Evolutionary conservation across 2,888 invertebrate species (phyloP).

Genomic region (Clistopyga incitator): DNA sequence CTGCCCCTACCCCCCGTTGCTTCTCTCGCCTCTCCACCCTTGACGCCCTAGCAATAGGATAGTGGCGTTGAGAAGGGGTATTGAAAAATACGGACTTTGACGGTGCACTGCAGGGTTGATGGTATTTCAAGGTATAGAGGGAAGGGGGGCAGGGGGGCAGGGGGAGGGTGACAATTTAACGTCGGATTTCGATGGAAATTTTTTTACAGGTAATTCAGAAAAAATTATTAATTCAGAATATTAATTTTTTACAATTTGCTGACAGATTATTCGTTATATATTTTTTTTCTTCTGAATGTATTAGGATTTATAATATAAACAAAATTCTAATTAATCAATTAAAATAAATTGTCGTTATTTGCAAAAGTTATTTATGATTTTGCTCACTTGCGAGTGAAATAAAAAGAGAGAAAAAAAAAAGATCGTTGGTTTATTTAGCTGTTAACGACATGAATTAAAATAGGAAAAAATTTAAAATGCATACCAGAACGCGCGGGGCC

Average conservation of each 20-base stretch:
- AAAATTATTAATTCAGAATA: no score
- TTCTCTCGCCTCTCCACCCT: neutral
- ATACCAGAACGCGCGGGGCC: constrained; percentile 23
- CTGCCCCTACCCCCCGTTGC: no score
- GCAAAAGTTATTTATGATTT: neutral
- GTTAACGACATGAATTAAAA: constrained; percentile 1
- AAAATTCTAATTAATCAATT: no score
- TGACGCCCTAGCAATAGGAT: constrained; percentile 3
- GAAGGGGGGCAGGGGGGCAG: no score
- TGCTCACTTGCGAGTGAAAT: neutral
- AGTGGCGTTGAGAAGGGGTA: constrained; percentile 4
- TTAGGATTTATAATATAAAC: no score
- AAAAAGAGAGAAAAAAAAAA: neutral
- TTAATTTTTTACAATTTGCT: no score
- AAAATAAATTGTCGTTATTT: neutral
- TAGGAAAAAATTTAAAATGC: constrained; percentile 19
- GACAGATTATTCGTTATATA: no score
- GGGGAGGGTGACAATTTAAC: no score
- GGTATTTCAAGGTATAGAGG: no score
- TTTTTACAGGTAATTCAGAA: no score
- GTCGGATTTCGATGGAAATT: no score
- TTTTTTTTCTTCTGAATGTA: no score
- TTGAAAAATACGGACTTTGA: neutral
- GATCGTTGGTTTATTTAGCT: neutral
- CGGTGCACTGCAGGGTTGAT: neutral